Evolutionary conservation across 2,888 invertebrate genomes (phyloP).

Genomic region (Drosophila tripunctata): DNA sequence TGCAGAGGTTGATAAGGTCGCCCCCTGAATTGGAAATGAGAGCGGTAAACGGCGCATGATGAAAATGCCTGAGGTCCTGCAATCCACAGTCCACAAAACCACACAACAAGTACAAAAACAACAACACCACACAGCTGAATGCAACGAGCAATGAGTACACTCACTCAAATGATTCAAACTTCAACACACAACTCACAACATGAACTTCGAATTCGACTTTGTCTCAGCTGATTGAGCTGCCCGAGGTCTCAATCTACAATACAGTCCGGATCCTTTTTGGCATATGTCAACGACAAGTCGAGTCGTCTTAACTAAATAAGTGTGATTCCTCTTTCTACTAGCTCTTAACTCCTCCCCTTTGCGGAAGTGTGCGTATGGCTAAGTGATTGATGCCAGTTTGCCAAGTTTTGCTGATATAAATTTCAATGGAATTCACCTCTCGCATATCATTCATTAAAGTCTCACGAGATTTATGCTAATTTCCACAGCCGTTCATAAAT

Average conservation of each 20-base stretch:
- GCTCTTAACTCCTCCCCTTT: neutral
- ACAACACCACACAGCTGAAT: too few species aligned
- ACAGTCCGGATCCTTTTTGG: constrained; percentile 3
- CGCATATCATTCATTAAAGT: constrained; percentile 24
- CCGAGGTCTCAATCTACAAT: neutral
- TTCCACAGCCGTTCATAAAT: constrained; percentile 19
- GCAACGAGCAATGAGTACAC: constrained; percentile 8
- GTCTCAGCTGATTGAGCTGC: constrained; percentile 46
- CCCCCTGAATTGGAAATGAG: constrained; percentile 40
- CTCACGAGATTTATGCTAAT: constrained; percentile 41
- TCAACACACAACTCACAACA: constrained; percentile 14
- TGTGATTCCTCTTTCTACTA: constrained; percentile 17
- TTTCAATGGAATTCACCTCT: neutral
- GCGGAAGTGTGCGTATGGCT: too few species aligned
- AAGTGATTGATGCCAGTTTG: constrained; percentile 65
- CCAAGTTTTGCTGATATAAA: constrained; percentile 47
- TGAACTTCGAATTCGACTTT: constrained; percentile 21
- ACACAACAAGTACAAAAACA: constrained; percentile 5
- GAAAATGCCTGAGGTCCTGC: constrained; percentile 40
- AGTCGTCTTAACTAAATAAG: constrained; percentile 42
- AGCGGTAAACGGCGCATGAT: constrained; percentile 50
- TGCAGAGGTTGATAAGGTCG: constrained; percentile 43
- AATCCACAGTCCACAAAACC: constrained; percentile 19
- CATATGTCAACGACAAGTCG: constrained; percentile 51
- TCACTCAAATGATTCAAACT: constrained; percentile 20